These are phyloP conservation scores for Dryocosmus kuriphilus DNA, from an alignment of 2,888 invertebrate species.

Conservation along the genomic window DNA sequence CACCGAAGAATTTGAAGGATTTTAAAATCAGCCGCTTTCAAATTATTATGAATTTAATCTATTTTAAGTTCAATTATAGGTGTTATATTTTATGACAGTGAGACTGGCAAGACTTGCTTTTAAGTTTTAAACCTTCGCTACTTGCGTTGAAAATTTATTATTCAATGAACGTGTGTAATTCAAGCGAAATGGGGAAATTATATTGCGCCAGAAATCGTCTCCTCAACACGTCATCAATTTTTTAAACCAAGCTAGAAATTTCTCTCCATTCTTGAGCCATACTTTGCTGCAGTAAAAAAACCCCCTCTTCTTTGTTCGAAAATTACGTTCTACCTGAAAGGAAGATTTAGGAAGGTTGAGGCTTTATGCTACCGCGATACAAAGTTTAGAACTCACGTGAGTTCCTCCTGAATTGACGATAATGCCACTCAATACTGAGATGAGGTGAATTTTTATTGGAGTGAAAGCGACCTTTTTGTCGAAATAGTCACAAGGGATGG, in stretches of 20 bases:
- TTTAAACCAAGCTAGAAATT: slow-evolving; percentile 5
- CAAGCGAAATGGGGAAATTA: background rate
- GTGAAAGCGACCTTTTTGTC: background rate
- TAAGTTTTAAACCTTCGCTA: slow-evolving; percentile 16
- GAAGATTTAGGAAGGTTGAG: background rate
- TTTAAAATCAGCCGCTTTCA: too few species aligned
- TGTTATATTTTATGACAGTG: background rate
- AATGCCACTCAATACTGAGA: slow-evolving; percentile 10
- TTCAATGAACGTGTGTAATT: slow-evolving; percentile 26
- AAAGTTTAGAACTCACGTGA: background rate
- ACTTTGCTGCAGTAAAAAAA: slow-evolving; percentile 32
- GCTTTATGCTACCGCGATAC: slow-evolving; percentile 10
- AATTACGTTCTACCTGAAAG: slow-evolving; percentile 12
- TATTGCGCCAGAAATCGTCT: slow-evolving; percentile 29
- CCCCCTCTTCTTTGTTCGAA: slow-evolving; percentile 25
- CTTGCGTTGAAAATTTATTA: slow-evolving; percentile 19
- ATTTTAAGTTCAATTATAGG: too few species aligned
- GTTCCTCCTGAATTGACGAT: background rate
- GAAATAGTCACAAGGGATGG: background rate
- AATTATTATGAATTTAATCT: too few species aligned
- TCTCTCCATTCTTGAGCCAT: slow-evolving; percentile 8
- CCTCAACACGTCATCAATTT: slow-evolving; percentile 25
- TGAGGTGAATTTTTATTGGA: slow-evolving; percentile 15
- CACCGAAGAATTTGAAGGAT: too few species aligned
- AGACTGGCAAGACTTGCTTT: background rate